A percentile compares a stretch with the other conserved stretches of the same genome.
Conservation (phyloP, 2,113 vertebrate species). For the Pavo muticus region DNA sequence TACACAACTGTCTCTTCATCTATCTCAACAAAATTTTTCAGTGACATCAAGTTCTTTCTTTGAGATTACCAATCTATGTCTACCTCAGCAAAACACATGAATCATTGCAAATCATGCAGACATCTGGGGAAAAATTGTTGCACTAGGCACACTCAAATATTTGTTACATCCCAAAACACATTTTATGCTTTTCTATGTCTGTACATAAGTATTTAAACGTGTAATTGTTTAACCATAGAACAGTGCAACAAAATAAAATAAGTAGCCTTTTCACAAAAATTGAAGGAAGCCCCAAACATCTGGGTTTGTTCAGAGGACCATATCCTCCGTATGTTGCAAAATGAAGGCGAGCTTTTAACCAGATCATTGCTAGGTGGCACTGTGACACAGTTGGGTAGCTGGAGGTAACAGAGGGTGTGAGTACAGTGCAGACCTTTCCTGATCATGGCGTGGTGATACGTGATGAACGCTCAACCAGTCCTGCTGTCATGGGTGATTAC, state of each 20-base stretch:
- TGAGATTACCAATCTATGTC: constrained; percentile 35
- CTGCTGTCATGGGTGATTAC: not conserved
- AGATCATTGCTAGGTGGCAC: not conserved
- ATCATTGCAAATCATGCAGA: not conserved
- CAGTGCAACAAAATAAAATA: not conserved
- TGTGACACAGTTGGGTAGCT: not conserved
- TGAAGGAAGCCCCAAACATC: not conserved
- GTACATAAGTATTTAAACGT: not conserved
- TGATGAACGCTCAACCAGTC: not conserved
- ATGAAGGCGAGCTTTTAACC: not conserved
- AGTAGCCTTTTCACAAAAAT: not conserved
- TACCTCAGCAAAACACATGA: constrained; percentile 34
- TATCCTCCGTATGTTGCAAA: not conserved
- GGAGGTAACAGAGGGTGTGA: rapidly evolving
- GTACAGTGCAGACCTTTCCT: not conserved
- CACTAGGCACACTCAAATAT: not conserved
- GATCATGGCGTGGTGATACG: not conserved
- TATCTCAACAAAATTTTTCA: not conserved
- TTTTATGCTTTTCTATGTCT: not conserved
- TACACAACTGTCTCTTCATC: not conserved
- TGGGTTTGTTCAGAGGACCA: not conserved
- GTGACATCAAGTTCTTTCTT: not conserved
- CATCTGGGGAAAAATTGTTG: not conserved
- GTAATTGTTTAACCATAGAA: not conserved
- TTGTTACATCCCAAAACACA: not conserved